Conservation (phyloP, 2,888 invertebrate genomes). For the Dorcus hopei region DNA sequence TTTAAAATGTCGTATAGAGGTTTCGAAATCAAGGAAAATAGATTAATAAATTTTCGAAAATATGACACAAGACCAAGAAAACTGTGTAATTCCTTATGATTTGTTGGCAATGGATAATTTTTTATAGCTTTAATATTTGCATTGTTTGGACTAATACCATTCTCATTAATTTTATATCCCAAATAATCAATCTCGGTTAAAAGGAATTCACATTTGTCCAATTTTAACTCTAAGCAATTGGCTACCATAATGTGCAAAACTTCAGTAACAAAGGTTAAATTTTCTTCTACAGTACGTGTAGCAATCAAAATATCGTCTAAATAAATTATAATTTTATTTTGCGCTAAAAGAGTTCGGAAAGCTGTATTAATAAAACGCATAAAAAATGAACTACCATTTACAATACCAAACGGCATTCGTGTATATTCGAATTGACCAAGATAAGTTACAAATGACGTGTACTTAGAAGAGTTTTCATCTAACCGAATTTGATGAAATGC, state of each 20-base stretch:
- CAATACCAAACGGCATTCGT: background rate
- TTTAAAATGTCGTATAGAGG: slow-evolving; percentile 30
- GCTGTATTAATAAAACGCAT: slow-evolving; percentile 17
- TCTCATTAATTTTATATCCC: background rate
- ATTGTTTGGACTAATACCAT: background rate
- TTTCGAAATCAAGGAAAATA: slow-evolving; percentile 4
- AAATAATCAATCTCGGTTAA: slow-evolving; percentile 12
- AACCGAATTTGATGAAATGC: background rate
- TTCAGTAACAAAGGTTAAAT: slow-evolving; percentile 27
- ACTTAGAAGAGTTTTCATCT: background rate
- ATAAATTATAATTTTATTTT: slow-evolving; percentile 14
- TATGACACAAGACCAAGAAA: slow-evolving; percentile 6
- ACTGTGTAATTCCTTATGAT: background rate
- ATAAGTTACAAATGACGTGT: slow-evolving; percentile 3
- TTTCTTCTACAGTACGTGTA: slow-evolving; percentile 25
- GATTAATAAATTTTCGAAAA: slow-evolving; percentile 8
- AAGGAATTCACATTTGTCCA: slow-evolving; percentile 39
- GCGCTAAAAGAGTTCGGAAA: slow-evolving; percentile 29
- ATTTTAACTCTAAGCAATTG: slow-evolving; percentile 33
- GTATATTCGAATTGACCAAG: background rate
- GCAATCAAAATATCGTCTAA: slow-evolving; percentile 9
- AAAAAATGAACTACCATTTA: background rate
- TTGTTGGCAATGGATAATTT: slow-evolving; percentile 1
- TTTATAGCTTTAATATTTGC: slow-evolving; percentile 1
- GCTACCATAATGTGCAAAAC: slow-evolving; percentile 29